A percentile compares a stretch with the other conserved stretches of the same genome.
Conservation (phyloP, 2,797 vertebrate genomes). For the Helicolenus hilgendorfi region DNA sequence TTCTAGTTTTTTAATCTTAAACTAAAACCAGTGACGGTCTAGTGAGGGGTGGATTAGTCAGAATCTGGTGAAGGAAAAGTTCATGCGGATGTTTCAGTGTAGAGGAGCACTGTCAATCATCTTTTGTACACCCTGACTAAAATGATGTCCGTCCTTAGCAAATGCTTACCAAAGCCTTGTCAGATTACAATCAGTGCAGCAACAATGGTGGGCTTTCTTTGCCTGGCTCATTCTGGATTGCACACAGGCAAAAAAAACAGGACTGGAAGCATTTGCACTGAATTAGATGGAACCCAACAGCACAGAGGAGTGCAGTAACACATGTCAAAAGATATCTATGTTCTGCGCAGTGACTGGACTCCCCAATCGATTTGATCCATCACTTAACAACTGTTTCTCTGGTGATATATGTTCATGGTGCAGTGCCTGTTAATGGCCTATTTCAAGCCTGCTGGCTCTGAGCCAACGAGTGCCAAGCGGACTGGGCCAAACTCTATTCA, state of each 20-base stretch:
- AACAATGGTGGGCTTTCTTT: background rate
- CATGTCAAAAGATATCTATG: background rate
- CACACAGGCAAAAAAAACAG: background rate
- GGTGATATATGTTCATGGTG: background rate
- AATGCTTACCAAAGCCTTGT: background rate
- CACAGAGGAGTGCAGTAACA: background rate
- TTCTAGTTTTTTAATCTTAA: background rate
- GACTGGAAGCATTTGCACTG: background rate
- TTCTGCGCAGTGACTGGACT: background rate
- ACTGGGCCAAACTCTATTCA: background rate
- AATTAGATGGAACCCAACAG: background rate
- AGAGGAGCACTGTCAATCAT: background rate
- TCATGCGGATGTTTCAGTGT: background rate
- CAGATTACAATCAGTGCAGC: background rate
- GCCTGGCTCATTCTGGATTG: background rate
- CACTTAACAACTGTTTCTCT: background rate
- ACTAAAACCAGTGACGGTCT: background rate
- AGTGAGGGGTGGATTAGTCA: background rate
- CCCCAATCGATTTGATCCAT: background rate
- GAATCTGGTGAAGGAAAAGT: background rate
- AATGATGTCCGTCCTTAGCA: background rate
- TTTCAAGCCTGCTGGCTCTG: constrained; percentile 10
- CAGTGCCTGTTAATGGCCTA: constrained; percentile 3
- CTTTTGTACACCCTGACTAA: background rate
- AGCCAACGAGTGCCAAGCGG: background rate